Evolutionary conservation across 2,113 vertebrate species (phyloP).

Genomic region (Lonchura striata): DNA sequence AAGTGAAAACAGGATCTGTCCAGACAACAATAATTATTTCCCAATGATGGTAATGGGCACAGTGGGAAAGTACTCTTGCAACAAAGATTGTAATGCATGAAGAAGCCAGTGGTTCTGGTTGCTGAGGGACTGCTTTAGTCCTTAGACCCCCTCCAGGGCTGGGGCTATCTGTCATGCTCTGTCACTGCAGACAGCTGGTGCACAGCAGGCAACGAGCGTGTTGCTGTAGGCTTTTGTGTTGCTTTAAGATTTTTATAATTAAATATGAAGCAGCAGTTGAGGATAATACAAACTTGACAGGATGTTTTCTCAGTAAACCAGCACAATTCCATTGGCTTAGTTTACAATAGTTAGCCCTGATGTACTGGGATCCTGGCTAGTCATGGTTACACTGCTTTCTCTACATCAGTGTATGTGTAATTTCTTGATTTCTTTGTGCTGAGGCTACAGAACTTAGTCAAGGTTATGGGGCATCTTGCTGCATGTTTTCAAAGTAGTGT

Average conservation of each 20-base stretch:
- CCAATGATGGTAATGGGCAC: neutral
- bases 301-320: slow-evolving; percentile 31
- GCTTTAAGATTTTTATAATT: slow-evolving; percentile 30
- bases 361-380: neutral
- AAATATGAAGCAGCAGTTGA: slow-evolving; percentile 19
- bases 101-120: neutral
- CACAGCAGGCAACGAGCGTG: neutral
- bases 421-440: neutral
- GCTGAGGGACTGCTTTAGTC: slow-evolving; percentile 1
- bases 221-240: slow-evolving; percentile 17
- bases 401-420: neutral
- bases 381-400: neutral
- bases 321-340: neutral
- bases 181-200: slow-evolving; percentile 36
- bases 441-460: neutral
- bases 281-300: neutral
- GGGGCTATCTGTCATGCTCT: neutral
- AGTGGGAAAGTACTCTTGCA: slow-evolving; percentile 1
- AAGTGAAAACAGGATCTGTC: neutral
- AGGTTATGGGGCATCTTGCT: neutral
- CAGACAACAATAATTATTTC: slow-evolving; percentile 8
- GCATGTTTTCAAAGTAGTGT: neutral
- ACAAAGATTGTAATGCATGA: neutral
- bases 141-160: neutral
- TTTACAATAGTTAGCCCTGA: neutral